Conservation (phyloP, 2,113 vertebrate genomes). For the Trachemys scripta region DNA sequence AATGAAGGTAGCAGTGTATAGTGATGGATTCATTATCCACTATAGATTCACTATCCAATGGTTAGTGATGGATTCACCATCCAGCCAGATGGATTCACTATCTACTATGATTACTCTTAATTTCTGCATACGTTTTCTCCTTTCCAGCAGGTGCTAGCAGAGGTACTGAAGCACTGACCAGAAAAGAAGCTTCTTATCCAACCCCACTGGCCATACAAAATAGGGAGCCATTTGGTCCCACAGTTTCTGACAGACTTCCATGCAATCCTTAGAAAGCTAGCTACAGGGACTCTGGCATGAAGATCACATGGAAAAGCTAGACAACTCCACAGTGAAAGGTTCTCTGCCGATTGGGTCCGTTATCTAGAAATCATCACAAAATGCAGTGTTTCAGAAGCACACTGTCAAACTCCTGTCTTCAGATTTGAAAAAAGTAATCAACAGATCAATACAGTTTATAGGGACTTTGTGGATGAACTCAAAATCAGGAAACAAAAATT, state of each 20-base stretch:
- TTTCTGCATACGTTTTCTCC: not conserved
- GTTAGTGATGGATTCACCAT: not conserved
- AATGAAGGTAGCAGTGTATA: not conserved
- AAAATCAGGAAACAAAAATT: slow-evolving; percentile 22
- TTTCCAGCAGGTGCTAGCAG: not conserved
- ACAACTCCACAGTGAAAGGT: not conserved
- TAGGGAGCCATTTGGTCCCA: not conserved
- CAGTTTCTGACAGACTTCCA: not conserved
- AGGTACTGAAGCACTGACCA: not conserved
- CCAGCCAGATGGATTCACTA: not conserved
- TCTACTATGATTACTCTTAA: not conserved
- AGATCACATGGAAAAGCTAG: not conserved
- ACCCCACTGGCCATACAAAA: not conserved
- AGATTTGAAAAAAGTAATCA: not conserved
- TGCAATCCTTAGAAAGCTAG: not conserved
- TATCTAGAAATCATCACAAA: not conserved
- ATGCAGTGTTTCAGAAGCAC: not conserved
- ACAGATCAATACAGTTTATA: not conserved
- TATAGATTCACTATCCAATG: not conserved
- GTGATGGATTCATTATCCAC: not conserved
- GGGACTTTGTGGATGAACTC: slow-evolving; percentile 12
- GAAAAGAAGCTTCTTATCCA: not conserved
- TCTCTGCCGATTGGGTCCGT: not conserved
- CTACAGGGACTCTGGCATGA: not conserved
- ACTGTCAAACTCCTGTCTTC: not conserved